These are phyloP conservation scores for Plebejus argus DNA, from an alignment of 2,888 invertebrate genomes.

Conservation along the genomic window DNA sequence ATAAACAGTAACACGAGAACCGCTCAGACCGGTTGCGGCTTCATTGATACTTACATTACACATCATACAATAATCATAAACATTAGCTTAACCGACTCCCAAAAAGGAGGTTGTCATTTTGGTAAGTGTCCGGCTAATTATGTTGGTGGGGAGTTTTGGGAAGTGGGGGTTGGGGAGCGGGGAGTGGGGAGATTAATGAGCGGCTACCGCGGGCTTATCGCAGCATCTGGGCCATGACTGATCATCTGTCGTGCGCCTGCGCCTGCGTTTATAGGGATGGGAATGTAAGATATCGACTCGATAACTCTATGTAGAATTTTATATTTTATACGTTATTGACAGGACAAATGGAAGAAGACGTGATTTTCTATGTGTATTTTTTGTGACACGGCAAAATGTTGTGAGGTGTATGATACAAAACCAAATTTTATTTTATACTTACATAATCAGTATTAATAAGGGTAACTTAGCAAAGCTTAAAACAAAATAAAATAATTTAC, in stretches of 20 bases:
- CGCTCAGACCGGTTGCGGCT: background rate
- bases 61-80: constrained; percentile 16
- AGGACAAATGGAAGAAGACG: too few relatives aligned
- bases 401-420: too few relatives aligned
- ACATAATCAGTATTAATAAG: too few relatives aligned
- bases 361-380: too few relatives aligned
- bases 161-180: constrained; percentile 60
- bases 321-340: too few relatives aligned
- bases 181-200: constrained; percentile 79
- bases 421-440: too few relatives aligned
- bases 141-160: constrained; percentile 59
- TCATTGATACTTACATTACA: background rate
- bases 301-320: too few relatives aligned
- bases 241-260: constrained; percentile 80
- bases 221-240: constrained; percentile 79
- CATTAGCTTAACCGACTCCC: background rate
- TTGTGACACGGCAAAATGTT: too few relatives aligned
- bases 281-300: constrained; percentile 34
- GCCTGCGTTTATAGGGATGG: constrained; percentile 64
- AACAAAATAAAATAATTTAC: too few relatives aligned
- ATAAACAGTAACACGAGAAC: constrained; percentile 11
- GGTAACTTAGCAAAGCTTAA: too few relatives aligned
- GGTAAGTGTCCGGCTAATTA: constrained; percentile 74
- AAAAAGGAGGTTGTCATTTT: constrained; percentile 62
- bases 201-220: constrained; percentile 78